Base-by-base conservation (phyloP, 2,888 invertebrate genomes). In the Steinernema carpocapsae region DNA sequence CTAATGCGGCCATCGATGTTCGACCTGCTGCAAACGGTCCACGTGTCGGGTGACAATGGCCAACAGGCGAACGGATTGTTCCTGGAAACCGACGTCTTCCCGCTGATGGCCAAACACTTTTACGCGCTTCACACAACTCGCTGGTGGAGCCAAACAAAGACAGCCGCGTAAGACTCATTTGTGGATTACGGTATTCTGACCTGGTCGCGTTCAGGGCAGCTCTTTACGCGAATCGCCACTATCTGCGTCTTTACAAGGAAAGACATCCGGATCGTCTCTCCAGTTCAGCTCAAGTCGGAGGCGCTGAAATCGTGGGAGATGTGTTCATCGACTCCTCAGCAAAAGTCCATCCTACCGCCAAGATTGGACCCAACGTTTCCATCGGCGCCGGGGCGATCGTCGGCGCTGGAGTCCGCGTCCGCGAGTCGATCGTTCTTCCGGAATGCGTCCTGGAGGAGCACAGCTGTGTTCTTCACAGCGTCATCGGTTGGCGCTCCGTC, bases 91-190 rank as follows among this genome's bases (percentile, higher is more conserved):
- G 96, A 97, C 86, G 92, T 97, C 0, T 89, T 91, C 74, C 89
- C 94, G 74, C 93, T 93, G 0, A 90, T 97, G 46, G 95, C 95
- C 7, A 92, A 92, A 10, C 90, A 88, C 1, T 84, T 96, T 17
- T 95, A 91, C 88, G 94, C 94, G 0, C 91, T 93, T 88, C 92
- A 89, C 71, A 91, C 91, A 0, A 91, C 89, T 17, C 93, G 92
- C 79, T 97, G 97, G 94, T 97, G 97, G 95, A 95, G 96, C 0
- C 97, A 97, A 89, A 91, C 97, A 48, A 99, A 99, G 90, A 95
- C 97, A 0, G 95, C 97, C 0, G 95, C 95, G 90, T 90, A 78
- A 80, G 88, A n/a, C n/a, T n/a, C n/a, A n/a, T n/a, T n/a, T n/a
- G n/a, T n/a, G n/a, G n/a, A n/a, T 37, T 45, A 70, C 24, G 22